Evolutionary conservation across 1,140 invertebrate species (phyloP), one percentile per base, ranked within the genome.

Genomic region (Atopsyche davidsoni): DNA sequence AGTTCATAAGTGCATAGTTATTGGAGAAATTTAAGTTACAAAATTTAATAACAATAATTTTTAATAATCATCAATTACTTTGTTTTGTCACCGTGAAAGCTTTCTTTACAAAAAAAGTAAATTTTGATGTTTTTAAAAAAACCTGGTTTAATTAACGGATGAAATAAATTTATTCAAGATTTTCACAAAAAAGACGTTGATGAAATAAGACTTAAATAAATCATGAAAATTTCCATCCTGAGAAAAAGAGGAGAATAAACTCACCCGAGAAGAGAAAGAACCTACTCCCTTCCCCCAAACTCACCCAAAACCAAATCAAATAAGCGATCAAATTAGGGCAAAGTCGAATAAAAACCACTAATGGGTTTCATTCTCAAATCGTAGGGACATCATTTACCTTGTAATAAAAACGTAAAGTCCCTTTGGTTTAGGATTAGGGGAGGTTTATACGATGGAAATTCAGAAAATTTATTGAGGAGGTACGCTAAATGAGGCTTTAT

Each of bases 391-490:
- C 42, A 38, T 51, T 51, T 51, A 45, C 41, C 49, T 45, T 51
- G 49, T 51, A 51, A 51, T 51, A 42, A 51, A 51, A 51, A 39
- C 45, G 43, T 21, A 35, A 34, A 45, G 35, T 50, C 47, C 40
- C 40, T 50, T 50, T 23, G 40, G 47, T 43, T 42, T 42, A 21
- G 32, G 47, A 42, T 50, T 50, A 48, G 46, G 32, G 43, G 46
- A 34, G 22, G 46, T 41, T 50, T 43, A 50, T 50, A 38, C 35
- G 25, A 42, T 42, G 47, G 43, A 50, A 50, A 48, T 40, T 48
- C 23, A 25, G 21, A 32, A 39, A 39, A 50, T 31, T 42, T 50
- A 38, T 50, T 36, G 40, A 44, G 21, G 16, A 38, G 31, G n/a
- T n/a, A n/a, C n/a, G n/a, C n/a, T n/a, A n/a, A n/a, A n/a, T n/a